Base-by-base conservation (phyloP, 2,113 vertebrate species). In the Ailuropoda melanoleuca region DNA sequence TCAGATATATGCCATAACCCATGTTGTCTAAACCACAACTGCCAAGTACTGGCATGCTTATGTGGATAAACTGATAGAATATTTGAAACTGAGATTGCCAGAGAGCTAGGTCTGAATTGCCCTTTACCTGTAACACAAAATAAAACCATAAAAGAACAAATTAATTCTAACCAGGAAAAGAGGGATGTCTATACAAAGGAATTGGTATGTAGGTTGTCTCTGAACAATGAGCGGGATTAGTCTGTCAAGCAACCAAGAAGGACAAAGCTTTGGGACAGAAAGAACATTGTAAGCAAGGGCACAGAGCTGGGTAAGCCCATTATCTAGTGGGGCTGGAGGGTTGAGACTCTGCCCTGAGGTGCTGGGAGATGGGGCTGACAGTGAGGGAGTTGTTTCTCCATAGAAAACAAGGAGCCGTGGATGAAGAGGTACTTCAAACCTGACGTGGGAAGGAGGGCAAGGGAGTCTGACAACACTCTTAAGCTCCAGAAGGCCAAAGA, bases 1-100 rank as follows among this genome's bases (percentile, higher is more conserved):
- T 88, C 3, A 6, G 48, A 86, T 85, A 87, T 62, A 23, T 75
- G 53, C 80, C 10, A 17, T 68, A 77, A 90, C 34, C 53, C 77
- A 89, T 43, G n/a, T n/a, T 60, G 8, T 81, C 91, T 91, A 56
- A 93, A 70, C 74, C 50, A 97, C 81, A 55, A 72, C 15, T 83
- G 15, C 70, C 66, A 93, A 97, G 84, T 68, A 58, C 17, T 87
- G 48, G 68, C 39, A 56, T 81, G 21, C 31, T 96, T 72, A 46
- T 75, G 14, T 55, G 37, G 68, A 50, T 64, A 23, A 95, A 18
- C 80, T 60, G 66, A 83, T 9, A 78, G 46, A 90, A 56, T 90
- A 92, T 92, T 87, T 94, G 43, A 96, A 96, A 87, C 29, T 94
- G 50, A 92, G 55, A 62, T 88, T 78, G 68, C 53, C 12, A 55